Evolutionary conservation across 2,888 invertebrate species (phyloP), one percentile per base, ranked within the genome.

Genomic region (Ophion ellenae): DNA sequence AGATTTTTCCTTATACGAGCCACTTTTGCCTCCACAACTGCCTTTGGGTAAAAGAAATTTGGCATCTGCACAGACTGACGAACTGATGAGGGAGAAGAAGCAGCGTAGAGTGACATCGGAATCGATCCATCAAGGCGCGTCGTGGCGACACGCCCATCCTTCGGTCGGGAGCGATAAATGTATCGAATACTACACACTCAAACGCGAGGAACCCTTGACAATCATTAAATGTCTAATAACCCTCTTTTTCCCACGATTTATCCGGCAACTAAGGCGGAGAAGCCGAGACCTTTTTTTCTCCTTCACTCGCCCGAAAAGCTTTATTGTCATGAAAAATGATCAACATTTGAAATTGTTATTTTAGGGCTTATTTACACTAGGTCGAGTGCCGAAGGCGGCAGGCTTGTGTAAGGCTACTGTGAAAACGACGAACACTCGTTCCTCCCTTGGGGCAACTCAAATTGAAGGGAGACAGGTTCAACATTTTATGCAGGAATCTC

Each of bases 51-150:
- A 61, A 47, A 66, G 11, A 64, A 64, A 81, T 20, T 47, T 80
- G 47, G 17, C 63, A 36, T 69, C 24, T 32, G 47, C 17, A 74
- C 64, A 57, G 80, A 45, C 64, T 57, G 57, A 59, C 45, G 70
- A 69, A 36, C 36, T n/a, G 77, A 85, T 86, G 84, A 53, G 87
- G 83, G 84, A 83, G 67, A 78, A 86, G 84, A 78, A 84, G 85
- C 85, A 87, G 10, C 61, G 69, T 20, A 67, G 61, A 85, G 87
- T 84, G 86, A 88, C 78, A 86, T 84, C 90, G 10, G 2, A 91
- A 92, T 92, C 92, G 92, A 92, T 92, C 91, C 91, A 92, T 92
- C 90, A 91, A 91, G 91, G 91, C 91, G 89, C 91, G 89, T 88
- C 89, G 88, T 83, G 20, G 45, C 47, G 90, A 88, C 89, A 91